Conservation (phyloP, 2,113 vertebrate genomes). For the Seriola aureovittata region DNA sequence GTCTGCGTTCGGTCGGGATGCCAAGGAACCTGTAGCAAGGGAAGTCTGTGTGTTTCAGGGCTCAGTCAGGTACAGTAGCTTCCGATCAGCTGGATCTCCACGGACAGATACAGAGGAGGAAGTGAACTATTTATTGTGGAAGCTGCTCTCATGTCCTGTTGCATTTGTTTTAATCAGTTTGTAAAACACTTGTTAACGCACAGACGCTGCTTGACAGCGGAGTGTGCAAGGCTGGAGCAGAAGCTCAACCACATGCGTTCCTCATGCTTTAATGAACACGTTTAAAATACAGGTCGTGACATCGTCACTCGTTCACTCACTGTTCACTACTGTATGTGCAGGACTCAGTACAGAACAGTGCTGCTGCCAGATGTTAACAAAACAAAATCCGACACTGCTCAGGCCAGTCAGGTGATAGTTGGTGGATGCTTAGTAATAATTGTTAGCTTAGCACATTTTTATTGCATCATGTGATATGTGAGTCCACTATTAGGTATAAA, state of each 20-base stretch:
- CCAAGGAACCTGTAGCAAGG: constrained; percentile 43
- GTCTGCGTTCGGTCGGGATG: constrained; percentile 14
- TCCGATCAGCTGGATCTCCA: constrained; percentile 24
- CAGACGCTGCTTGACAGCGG: background rate
- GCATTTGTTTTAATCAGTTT: constrained; percentile 26
- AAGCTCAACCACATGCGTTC: background rate
- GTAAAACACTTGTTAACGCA: background rate
- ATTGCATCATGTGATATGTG: background rate
- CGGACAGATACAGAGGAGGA: background rate
- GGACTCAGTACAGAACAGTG: background rate
- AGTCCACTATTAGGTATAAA: background rate
- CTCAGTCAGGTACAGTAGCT: constrained; percentile 9
- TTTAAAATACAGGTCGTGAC: background rate
- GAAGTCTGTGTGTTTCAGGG: constrained; percentile 7
- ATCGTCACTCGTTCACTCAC: background rate
- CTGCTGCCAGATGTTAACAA: background rate
- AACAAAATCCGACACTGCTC: background rate
- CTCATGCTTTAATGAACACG: background rate
- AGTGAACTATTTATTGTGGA: constrained; percentile 12
- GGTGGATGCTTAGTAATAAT: background rate
- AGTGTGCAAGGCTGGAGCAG: background rate
- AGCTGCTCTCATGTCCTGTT: constrained; percentile 22
- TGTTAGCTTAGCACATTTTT: background rate
- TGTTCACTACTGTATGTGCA: background rate
- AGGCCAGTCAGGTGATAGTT: background rate